A percentile compares a stretch with the other conserved stretches of the same genome.
phyloP scores from a whole-genome alignment of 1,140 invertebrate species.

The Holotrichia oblita region DNA sequence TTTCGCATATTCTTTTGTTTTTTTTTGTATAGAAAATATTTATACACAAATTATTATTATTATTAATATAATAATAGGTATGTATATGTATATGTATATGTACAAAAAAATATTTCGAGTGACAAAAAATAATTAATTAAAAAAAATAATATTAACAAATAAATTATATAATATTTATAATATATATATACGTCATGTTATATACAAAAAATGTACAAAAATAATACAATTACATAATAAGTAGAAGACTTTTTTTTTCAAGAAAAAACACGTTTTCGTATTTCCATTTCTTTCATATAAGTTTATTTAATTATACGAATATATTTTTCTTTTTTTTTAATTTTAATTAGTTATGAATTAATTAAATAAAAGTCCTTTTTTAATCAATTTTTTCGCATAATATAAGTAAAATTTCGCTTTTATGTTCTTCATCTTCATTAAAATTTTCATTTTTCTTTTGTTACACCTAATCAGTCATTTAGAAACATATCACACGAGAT shows the following conservation, averaged over 20 bases:
- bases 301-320: neutral
- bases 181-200: constrained; percentile 61
- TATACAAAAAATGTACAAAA: constrained; percentile 61
- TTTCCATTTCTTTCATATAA: constrained; percentile 17
- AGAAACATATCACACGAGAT: constrained; percentile 66
- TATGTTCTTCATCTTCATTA: neutral
- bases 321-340: neutral
- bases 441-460: constrained; percentile 32
- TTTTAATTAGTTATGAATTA: constrained; percentile 22
- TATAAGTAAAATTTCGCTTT: too few relatives aligned
- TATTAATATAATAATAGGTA: neutral
- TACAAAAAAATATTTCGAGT: constrained; percentile 53
- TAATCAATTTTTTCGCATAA: too few relatives aligned
- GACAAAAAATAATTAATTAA: neutral
- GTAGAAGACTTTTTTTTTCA: constrained; percentile 27
- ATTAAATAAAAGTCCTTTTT: constrained; percentile 17
- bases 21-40: constrained; percentile 12
- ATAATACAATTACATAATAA: constrained; percentile 56
- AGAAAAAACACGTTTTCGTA: constrained; percentile 35
- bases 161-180: constrained; percentile 51
- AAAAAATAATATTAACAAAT: constrained; percentile 51
- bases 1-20: neutral
- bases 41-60: constrained; percentile 3
- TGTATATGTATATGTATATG: constrained; percentile 47
- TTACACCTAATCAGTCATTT: constrained; percentile 60